A percentile compares a stretch with the other conserved stretches of the same genome.
Conservation (phyloP, 1,140 invertebrate genomes). For the Penaeus vannamei region DNA sequence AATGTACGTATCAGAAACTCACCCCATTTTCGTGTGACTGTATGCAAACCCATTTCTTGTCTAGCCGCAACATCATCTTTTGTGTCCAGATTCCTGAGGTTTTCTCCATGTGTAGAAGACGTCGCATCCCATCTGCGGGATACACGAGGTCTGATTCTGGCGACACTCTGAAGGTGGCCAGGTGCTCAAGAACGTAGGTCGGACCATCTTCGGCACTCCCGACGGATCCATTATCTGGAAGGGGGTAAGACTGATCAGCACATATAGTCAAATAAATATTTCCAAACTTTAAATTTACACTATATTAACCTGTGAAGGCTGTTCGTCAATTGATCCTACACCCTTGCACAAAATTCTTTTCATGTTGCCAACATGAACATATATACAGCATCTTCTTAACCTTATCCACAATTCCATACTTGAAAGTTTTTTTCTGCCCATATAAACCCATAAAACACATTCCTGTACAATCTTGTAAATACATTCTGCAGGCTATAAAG, state of each 20-base stretch:
- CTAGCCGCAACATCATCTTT: conserved; percentile 93
- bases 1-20: conserved; percentile 71
- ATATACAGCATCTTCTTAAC: too few relatives aligned
- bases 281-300: too few relatives aligned
- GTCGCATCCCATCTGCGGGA: conserved; percentile 94
- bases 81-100: conserved; percentile 99
- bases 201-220: conserved; percentile 77
- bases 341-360: too few relatives aligned
- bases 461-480: too few relatives aligned
- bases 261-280: neutral
- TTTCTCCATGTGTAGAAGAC: conserved; percentile 95
- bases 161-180: conserved; percentile 97
- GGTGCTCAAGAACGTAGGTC: conserved; percentile 93
- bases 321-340: too few relatives aligned
- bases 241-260: neutral
- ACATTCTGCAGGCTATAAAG: too few relatives aligned
- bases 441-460: too few relatives aligned
- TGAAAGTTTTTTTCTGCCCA: too few relatives aligned
- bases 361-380: too few relatives aligned
- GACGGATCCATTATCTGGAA: conserved; percentile 65
- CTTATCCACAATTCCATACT: too few relatives aligned
- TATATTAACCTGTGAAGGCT: too few relatives aligned
- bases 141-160: conserved; percentile 89
- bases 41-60: conserved; percentile 90
- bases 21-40: conserved; percentile 98